A percentile compares a stretch with the other conserved stretches of the same genome.
Conservation (phyloP, 2,113 vertebrate genomes). For the Cyprinodon brontotheroides region DNA sequence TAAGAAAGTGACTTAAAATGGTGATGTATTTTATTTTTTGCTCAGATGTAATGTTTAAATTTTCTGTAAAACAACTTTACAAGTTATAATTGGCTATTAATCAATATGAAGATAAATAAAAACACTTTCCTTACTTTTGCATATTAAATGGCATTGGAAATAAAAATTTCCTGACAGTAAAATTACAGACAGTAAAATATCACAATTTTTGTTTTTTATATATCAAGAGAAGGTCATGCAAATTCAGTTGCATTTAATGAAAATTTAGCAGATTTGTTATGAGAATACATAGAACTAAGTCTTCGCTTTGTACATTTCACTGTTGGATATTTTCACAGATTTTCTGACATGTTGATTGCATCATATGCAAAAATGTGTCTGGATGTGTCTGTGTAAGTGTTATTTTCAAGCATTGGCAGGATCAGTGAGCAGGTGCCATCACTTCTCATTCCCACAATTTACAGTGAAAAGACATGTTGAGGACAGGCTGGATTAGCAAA, state of each 20-base stretch:
- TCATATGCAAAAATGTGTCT: slow-evolving; percentile 56
- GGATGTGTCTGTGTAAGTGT: slow-evolving; percentile 55
- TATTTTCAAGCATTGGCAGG: slow-evolving; percentile 61
- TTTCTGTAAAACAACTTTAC: too few relatives aligned
- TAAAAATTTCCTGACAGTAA: not conserved
- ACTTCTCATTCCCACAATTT: slow-evolving; percentile 69
- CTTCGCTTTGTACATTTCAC: slow-evolving; percentile 37
- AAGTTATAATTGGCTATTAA: too few relatives aligned
- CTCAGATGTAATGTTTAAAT: too few relatives aligned
- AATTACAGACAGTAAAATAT: not conserved
- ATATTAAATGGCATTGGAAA: not conserved
- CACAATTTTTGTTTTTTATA: too few relatives aligned
- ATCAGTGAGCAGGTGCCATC: slow-evolving; percentile 74
- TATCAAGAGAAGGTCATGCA: not conserved
- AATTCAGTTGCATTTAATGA: not conserved
- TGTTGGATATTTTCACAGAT: slow-evolving; percentile 56
- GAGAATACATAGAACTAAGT: slow-evolving; percentile 20
- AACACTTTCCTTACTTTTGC: too few relatives aligned
- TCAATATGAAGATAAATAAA: too few relatives aligned
- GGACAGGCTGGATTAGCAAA: slow-evolving; percentile 55
- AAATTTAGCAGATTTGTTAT: slow-evolving; percentile 16
- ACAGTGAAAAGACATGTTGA: slow-evolving; percentile 63
- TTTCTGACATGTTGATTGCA: slow-evolving; percentile 68
- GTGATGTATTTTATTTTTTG: too few relatives aligned
- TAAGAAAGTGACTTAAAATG: too few relatives aligned